Conservation (phyloP, 2,888 invertebrate species). For the Lepidocyrtoides sp. region DNA sequence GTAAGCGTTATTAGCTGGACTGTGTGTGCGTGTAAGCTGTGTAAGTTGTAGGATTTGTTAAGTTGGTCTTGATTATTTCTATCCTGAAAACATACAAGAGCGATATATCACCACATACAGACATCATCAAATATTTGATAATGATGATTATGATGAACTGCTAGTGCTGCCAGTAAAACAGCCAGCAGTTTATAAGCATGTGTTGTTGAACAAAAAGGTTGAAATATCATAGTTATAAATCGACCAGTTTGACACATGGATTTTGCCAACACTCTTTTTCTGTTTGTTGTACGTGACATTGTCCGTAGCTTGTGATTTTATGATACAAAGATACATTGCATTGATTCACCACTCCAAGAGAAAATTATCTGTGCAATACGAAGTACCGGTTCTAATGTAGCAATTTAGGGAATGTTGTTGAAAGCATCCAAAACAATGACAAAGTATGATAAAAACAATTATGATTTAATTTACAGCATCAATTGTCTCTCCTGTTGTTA, state of each 20-base stretch:
- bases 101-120: not conserved
- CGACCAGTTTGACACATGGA: not conserved
- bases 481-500: no score
- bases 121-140: not conserved
- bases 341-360: no score
- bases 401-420: no score
- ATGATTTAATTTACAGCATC: no score
- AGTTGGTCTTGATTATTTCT: not conserved
- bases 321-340: not conserved
- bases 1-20: no score
- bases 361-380: no score
- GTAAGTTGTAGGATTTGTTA: no score
- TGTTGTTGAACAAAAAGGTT: not conserved
- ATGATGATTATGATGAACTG: slow-evolving; percentile 11
- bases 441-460: no score
- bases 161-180: not conserved
- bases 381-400: no score
- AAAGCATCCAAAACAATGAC: no score
- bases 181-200: no score
- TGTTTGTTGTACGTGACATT: not conserved
- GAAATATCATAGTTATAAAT: not conserved
- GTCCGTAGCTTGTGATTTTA: not conserved
- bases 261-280: not conserved
- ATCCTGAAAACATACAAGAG: not conserved
- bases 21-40: no score